phyloP scores from a whole-genome alignment of 2,888 invertebrate species.

The Melipona bicolor region DNA sequence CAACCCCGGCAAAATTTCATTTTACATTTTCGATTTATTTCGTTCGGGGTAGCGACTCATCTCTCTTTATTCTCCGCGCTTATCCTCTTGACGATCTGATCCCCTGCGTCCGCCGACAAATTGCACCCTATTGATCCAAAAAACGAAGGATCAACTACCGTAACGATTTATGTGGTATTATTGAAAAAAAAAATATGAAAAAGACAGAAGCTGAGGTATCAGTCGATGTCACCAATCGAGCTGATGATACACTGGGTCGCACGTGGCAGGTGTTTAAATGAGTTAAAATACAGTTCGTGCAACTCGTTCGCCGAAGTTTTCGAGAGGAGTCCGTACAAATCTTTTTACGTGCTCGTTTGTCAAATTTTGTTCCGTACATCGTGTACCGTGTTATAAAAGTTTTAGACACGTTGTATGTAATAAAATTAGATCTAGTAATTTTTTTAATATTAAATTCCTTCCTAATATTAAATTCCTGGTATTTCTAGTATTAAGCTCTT shows the following conservation, averaged over 20 bases:
- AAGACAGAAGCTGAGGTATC: not conserved
- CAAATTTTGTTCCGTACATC: not conserved
- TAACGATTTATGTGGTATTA: no score
- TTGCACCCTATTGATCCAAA: not conserved
- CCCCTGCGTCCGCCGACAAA: not conserved
- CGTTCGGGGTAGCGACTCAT: not conserved
- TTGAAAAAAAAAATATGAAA: not conserved
- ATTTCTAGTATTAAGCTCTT: no score
- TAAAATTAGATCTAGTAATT: no score
- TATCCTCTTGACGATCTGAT: not conserved
- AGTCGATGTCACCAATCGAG: not conserved
- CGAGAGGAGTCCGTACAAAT: not conserved
- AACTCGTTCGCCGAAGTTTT: not conserved
- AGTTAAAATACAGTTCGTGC: not conserved
- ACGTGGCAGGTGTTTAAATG: not conserved
- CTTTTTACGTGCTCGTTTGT: not conserved
- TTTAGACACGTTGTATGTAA: no score
- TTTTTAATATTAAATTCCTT: no score
- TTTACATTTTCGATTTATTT: constrained; percentile 25
- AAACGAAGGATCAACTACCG: not conserved
- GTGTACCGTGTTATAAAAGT: not conserved
- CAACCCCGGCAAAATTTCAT: constrained; percentile 18
- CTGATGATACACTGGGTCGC: not conserved
- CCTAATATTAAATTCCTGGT: no score
- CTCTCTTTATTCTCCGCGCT: not conserved